These are phyloP conservation scores for Sebastes iracundus DNA, from an alignment of 2,797 vertebrate species.

Conservation along the genomic window DNA sequence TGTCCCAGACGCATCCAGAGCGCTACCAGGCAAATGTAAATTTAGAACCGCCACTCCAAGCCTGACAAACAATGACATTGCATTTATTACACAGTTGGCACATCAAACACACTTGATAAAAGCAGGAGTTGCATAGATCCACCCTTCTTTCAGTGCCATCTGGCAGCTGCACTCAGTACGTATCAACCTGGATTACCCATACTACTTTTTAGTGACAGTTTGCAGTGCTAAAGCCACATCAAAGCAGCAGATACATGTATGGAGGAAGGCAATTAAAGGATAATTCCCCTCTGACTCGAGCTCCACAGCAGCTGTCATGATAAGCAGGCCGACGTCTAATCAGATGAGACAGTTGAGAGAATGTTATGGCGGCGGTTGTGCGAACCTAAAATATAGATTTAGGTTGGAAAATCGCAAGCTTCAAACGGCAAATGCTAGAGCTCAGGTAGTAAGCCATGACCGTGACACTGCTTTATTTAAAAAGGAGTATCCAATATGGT, in stretches of 20 bases:
- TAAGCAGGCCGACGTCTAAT: slow-evolving; percentile 51
- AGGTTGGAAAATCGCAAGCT: not conserved
- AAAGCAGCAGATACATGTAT: slow-evolving; percentile 48
- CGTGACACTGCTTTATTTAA: not conserved
- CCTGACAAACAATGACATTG: slow-evolving; percentile 58
- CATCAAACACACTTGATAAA: slow-evolving; percentile 53
- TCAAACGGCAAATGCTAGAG: not conserved
- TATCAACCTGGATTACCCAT: slow-evolving; percentile 55
- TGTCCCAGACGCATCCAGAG: not conserved
- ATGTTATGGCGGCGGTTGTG: slow-evolving; percentile 13
- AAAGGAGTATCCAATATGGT: not conserved
- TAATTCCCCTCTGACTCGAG: slow-evolving; percentile 57
- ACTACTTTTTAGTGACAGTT: slow-evolving; percentile 59
- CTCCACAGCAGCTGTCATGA: slow-evolving; percentile 54
- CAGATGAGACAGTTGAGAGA: slow-evolving; percentile 48
- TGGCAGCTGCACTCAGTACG: slow-evolving; percentile 53
- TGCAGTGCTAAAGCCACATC: slow-evolving; percentile 57
- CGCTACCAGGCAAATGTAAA: slow-evolving; percentile 17
- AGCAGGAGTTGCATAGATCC: slow-evolving; percentile 36
- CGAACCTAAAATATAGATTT: slow-evolving; percentile 35
- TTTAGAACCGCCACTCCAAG: slow-evolving; percentile 39
- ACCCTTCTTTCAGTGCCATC: slow-evolving; percentile 44
- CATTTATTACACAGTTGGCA: slow-evolving; percentile 56
- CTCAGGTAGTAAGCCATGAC: not conserved
- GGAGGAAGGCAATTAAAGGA: slow-evolving; percentile 65